Evolutionary conservation across 2,113 vertebrate genomes (phyloP).

Genomic region (Odontesthes bonariensis): DNA sequence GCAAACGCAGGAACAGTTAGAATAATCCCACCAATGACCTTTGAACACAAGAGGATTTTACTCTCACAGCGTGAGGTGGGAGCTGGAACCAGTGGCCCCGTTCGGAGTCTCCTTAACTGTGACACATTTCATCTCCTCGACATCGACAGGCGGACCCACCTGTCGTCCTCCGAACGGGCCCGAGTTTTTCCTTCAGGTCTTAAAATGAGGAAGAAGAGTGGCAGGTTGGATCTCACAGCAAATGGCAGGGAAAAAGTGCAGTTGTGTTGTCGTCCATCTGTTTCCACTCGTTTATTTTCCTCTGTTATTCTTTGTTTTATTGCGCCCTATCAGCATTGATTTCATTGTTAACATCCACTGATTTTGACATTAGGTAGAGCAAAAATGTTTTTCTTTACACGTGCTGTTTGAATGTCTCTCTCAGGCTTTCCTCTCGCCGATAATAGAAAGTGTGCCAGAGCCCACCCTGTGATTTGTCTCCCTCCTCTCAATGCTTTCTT

Average conservation of each 20-base stretch:
- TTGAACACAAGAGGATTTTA: neutral
- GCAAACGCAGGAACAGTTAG: conserved; percentile 15
- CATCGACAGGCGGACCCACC: neutral
- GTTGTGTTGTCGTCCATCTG: conserved; percentile 37
- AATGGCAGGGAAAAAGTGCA: conserved; percentile 67
- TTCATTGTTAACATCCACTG: conserved; percentile 38
- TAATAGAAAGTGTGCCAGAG: conserved; percentile 21
- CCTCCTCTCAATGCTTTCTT: conserved; percentile 59
- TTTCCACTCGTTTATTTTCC: conserved; percentile 4
- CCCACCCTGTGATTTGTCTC: conserved; percentile 49
- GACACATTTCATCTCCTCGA: conserved; percentile 6
- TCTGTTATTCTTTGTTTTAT: conserved; percentile 28
- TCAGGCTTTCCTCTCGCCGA: conserved; percentile 52
- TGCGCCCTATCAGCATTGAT: conserved; percentile 20
- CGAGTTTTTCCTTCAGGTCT: conserved; percentile 37
- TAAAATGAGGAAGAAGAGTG: conserved; percentile 16
- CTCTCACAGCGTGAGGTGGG: conserved; percentile 50
- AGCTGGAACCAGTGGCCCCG: conserved; percentile 34
- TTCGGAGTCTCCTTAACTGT: conserved; percentile 36
- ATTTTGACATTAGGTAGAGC: conserved; percentile 40
- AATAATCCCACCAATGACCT: conserved; percentile 60
- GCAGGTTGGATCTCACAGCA: conserved; percentile 36
- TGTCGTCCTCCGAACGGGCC: neutral
- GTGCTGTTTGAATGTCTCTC: conserved; percentile 46
- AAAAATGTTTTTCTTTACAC: conserved; percentile 32